Conservation (phyloP, 2,797 vertebrate species). For the Ctenochaetus hawaiiensis region DNA sequence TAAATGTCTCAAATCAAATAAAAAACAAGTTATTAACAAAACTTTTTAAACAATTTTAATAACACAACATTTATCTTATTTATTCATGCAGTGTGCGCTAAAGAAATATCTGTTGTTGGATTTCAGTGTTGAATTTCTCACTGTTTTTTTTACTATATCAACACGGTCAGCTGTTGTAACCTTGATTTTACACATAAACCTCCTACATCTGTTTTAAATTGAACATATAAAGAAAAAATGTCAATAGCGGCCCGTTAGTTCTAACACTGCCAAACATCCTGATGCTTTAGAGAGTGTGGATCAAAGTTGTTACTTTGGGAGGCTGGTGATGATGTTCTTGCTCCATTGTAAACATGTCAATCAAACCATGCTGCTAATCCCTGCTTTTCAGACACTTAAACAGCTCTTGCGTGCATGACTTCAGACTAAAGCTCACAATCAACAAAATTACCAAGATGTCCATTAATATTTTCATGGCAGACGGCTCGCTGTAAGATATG, state of each 20-base stretch:
- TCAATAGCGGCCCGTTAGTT: too few relatives aligned
- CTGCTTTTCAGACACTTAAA: conserved; percentile 20
- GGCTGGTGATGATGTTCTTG: conserved; percentile 19
- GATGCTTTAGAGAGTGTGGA: conserved; percentile 24
- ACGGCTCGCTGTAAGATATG: neutral
- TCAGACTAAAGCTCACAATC: conserved; percentile 39
- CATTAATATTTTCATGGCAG: conserved; percentile 21
- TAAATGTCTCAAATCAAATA: too few relatives aligned
- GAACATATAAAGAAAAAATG: too few relatives aligned
- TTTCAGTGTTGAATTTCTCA: too few relatives aligned
- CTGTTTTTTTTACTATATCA: too few relatives aligned
- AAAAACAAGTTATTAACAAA: too few relatives aligned
- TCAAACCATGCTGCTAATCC: conserved; percentile 40
- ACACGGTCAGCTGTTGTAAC: neutral
- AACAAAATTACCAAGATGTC: conserved; percentile 19
- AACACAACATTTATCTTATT: too few relatives aligned
- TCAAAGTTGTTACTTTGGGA: conserved; percentile 41
- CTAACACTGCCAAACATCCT: neutral
- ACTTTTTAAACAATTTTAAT: too few relatives aligned
- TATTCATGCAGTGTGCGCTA: too few relatives aligned
- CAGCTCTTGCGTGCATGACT: conserved; percentile 19
- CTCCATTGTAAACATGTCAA: conserved; percentile 50
- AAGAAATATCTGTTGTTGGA: too few relatives aligned
- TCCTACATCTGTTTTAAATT: neutral
- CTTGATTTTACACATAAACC: neutral